Percentiles rank a stretch among this genome's conserved stretches.
Conservation (phyloP, 2,888 invertebrate species). For the Drosophila neotestacea region DNA sequence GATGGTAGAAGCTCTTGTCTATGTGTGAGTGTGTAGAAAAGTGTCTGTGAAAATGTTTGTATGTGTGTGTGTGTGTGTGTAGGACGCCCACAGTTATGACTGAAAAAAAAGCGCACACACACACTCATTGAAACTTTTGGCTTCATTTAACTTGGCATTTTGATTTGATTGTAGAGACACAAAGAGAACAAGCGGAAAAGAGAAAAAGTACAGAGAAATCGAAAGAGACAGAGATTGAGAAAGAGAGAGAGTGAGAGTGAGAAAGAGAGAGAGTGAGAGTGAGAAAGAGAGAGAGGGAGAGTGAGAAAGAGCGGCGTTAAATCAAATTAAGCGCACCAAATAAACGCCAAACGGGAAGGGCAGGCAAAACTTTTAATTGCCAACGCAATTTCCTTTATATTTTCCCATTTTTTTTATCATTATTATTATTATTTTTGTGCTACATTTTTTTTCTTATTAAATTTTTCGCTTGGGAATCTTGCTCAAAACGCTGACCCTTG, state of each 20-base stretch:
- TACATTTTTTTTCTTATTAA: conserved; percentile 7
- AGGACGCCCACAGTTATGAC: conserved; percentile 33
- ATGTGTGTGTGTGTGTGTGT: conserved; percentile 2
- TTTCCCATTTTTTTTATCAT: conserved; percentile 24
- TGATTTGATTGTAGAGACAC: conserved; percentile 64
- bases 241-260: background rate
- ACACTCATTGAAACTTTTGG: conserved; percentile 57
- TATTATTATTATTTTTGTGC: conserved; percentile 14
- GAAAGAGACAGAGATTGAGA: no score
- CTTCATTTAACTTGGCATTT: conserved; percentile 68
- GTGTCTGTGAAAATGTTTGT: conserved; percentile 9
- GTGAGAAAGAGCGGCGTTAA: conserved; percentile 41
- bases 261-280: background rate
- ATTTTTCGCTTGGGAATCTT: conserved; percentile 9
- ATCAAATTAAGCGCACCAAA: conserved; percentile 66
- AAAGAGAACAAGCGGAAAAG: background rate
- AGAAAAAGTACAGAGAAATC: background rate
- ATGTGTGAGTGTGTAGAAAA: conserved; percentile 10
- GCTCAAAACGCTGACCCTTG: background rate
- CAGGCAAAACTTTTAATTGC: conserved; percentile 67
- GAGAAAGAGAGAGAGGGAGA: background rate
- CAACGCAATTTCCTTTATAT: conserved; percentile 42
- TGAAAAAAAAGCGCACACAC: conserved; percentile 38
- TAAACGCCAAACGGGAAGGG: conserved; percentile 24
- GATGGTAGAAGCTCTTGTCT: conserved; percentile 22